Evolutionary conservation across 1,140 invertebrate species (phyloP).

Genomic region (Philaenus spumarius): DNA sequence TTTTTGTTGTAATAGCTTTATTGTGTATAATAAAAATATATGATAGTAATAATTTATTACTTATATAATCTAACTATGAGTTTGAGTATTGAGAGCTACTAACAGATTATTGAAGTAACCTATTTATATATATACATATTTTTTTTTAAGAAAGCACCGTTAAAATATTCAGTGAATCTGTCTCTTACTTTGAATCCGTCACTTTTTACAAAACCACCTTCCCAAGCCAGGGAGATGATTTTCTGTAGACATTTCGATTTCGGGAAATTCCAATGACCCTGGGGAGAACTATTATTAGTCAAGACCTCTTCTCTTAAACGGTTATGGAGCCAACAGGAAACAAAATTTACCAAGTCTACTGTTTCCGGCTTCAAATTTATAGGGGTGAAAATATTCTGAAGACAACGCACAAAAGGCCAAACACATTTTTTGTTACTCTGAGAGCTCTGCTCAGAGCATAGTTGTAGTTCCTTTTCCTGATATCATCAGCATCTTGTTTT

Average conservation of each 20-base stretch:
- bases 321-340: neutral
- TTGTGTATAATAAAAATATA: no score
- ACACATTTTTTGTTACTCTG: neutral
- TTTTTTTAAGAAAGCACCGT: constrained; percentile 27
- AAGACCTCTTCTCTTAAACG: neutral
- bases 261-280: constrained; percentile 33
- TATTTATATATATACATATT: no score
- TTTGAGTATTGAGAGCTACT: no score
- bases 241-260: neutral
- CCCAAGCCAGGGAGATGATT: neutral
- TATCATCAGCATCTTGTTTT: neutral
- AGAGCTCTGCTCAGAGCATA: neutral
- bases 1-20: no score
- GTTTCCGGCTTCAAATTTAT: no score
- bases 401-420: neutral
- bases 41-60: no score
- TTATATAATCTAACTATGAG: no score
- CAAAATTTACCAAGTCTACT: no score
- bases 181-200: neutral
- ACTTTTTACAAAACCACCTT: neutral
- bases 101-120: no score
- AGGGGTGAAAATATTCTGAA: neutral
- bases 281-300: constrained; percentile 18
- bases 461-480: neutral
- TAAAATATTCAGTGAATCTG: neutral